A percentile compares a stretch with the other conserved stretches of the same genome.
Conservation (phyloP, 2,113 vertebrate species). For the Rhynchopsitta pachyrhyncha region DNA sequence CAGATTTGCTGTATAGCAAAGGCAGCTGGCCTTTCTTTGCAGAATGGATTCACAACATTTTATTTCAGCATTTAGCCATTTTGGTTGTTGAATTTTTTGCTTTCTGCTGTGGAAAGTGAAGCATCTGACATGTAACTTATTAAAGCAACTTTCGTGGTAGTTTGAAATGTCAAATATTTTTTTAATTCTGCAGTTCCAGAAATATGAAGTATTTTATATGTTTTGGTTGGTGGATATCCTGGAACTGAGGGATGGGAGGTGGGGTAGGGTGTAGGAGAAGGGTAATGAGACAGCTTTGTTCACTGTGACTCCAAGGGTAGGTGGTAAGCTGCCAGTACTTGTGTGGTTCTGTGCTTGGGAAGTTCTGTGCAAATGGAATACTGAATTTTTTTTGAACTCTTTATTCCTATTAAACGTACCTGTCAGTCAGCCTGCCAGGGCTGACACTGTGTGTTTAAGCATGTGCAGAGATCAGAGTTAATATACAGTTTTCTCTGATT, state of each 20-base stretch:
- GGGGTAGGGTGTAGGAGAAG: background rate
- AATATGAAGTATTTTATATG: background rate
- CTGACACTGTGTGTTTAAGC: background rate
- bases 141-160: conserved; percentile 3
- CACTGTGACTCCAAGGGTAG: background rate
- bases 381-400: background rate
- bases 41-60: background rate
- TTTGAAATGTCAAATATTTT: background rate
- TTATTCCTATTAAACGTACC: background rate
- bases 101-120: background rate
- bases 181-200: background rate
- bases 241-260: background rate
- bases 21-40: background rate
- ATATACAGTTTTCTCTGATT: background rate
- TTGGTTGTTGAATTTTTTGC: background rate
- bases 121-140: conserved; percentile 8
- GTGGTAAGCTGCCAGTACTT: background rate
- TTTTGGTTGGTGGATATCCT: background rate
- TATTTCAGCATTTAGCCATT: background rate
- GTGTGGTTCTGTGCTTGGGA: background rate
- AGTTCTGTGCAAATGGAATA: background rate
- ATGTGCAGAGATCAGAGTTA: background rate
- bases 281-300: background rate
- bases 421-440: background rate
- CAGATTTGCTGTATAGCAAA: conserved; percentile 64